These are phyloP conservation scores for Micropoecilia bifurca DNA, from an alignment of 2,797 vertebrate species.

Conservation along the genomic window DNA sequence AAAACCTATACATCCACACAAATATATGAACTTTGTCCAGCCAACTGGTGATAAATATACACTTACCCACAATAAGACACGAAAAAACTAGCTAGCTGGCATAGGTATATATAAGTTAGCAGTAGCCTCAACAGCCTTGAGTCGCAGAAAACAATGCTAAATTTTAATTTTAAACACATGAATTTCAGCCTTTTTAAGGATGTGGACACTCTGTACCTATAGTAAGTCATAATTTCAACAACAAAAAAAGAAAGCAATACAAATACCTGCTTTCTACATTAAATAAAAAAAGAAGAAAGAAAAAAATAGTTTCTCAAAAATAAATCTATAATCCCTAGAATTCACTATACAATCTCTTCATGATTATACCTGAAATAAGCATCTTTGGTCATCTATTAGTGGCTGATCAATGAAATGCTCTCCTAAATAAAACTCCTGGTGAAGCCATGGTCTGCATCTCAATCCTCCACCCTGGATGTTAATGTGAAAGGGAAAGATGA, in stretches of 20 bases:
- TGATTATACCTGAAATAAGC: constrained; percentile 19
- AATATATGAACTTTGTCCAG: too few species aligned
- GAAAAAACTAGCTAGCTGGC: too few species aligned
- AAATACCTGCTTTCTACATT: not conserved
- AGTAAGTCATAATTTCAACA: not conserved
- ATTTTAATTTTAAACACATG: too few species aligned
- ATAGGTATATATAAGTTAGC: too few species aligned
- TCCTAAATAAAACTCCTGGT: constrained; percentile 55
- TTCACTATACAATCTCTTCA: not conserved
- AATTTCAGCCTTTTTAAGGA: too few species aligned
- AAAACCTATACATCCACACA: too few species aligned
- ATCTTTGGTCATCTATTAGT: constrained; percentile 55
- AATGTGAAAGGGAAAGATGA: constrained; percentile 52
- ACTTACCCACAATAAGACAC: too few species aligned
- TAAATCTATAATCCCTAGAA: not conserved
- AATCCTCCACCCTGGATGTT: constrained; percentile 45
- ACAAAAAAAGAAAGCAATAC: not conserved
- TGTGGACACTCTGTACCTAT: not conserved
- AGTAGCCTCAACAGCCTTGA: too few species aligned
- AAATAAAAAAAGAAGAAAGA: not conserved
- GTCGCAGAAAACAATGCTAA: too few species aligned
- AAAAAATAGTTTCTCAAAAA: not conserved
- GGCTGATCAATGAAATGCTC: constrained; percentile 59
- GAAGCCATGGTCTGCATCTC: constrained; percentile 55
- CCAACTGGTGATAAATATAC: too few species aligned